Evolutionary conservation across 1,140 invertebrate species (phyloP).

Genomic region (Polypedilum pembai): DNA sequence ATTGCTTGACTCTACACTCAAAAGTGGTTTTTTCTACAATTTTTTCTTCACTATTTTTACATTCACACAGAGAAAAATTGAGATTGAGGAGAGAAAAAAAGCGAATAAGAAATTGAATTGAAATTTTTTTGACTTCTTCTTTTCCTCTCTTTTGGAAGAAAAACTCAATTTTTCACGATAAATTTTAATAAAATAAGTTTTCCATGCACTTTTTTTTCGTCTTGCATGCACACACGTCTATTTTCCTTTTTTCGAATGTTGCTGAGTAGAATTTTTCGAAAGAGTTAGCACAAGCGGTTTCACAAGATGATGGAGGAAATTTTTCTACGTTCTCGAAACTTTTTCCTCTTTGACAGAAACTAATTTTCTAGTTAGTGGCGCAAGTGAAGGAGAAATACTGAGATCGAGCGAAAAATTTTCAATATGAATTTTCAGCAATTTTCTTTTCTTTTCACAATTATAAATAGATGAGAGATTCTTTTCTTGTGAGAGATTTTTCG

Average conservation of each 20-base stretch:
- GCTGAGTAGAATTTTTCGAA: neutral
- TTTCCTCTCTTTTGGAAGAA: no score
- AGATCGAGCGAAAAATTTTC: neutral
- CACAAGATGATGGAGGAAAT: no score
- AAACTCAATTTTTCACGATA: conserved; percentile 27
- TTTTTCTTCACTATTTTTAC: neutral
- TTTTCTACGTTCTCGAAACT: neutral
- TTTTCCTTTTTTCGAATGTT: neutral
- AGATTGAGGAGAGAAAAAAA: neutral
- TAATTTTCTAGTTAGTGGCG: conserved; percentile 20
- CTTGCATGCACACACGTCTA: neutral
- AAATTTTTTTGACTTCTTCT: neutral
- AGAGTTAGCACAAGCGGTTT: neutral
- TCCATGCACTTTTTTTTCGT: neutral
- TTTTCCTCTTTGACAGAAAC: neutral
- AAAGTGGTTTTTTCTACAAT: conserved; percentile 10
- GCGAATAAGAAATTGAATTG: conserved; percentile 1
- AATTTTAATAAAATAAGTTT: conserved; percentile 27
- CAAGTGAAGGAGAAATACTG: conserved; percentile 23
- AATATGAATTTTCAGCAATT: neutral
- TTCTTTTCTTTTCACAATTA: conserved; percentile 22
- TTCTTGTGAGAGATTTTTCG: no score
- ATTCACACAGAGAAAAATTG: neutral
- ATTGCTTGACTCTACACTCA: neutral
- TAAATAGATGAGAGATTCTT: conserved; percentile 3